Percentiles rank a stretch among this genome's conserved stretches.
phyloP scores from a whole-genome alignment of 2,888 invertebrate species.

The Limnephilus lunatus region DNA sequence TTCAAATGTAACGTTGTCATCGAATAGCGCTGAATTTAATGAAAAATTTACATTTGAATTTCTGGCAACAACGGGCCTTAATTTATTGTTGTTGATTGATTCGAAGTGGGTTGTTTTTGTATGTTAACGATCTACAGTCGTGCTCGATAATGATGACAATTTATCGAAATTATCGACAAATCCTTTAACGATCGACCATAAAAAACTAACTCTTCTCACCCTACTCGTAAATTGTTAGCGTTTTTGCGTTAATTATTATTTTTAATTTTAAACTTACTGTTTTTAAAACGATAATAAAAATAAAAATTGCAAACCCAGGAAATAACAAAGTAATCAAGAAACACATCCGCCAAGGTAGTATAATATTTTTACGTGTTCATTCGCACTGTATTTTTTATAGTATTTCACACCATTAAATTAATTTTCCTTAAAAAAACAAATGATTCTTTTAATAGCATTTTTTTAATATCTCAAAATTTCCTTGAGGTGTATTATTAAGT shows the following conservation, averaged over 20 bases:
- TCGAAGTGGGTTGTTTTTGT: too few species aligned
- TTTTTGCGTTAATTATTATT: neutral
- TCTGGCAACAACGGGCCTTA: too few species aligned
- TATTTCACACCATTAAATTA: neutral
- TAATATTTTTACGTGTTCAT: neutral
- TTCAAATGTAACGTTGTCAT: too few species aligned
- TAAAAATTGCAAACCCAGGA: neutral
- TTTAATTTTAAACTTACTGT: neutral
- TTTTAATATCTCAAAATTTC: neutral
- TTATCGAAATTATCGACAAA: too few species aligned
- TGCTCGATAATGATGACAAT: too few species aligned
- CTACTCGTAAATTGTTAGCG: too few species aligned
- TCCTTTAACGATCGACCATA: too few species aligned
- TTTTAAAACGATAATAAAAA: neutral
- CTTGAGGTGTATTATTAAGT: neutral
- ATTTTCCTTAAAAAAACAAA: neutral
- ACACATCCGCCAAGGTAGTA: neutral
- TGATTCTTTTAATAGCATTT: neutral
- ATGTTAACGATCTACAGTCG: too few species aligned
- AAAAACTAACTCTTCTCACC: too few species aligned
- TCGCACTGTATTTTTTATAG: neutral
- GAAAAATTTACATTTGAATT: too few species aligned
- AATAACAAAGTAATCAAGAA: neutral
- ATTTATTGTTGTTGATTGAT: too few species aligned
- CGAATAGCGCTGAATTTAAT: too few species aligned